phyloP scores from a whole-genome alignment of 2,113 vertebrate species.

The Manacus vitellinus region DNA sequence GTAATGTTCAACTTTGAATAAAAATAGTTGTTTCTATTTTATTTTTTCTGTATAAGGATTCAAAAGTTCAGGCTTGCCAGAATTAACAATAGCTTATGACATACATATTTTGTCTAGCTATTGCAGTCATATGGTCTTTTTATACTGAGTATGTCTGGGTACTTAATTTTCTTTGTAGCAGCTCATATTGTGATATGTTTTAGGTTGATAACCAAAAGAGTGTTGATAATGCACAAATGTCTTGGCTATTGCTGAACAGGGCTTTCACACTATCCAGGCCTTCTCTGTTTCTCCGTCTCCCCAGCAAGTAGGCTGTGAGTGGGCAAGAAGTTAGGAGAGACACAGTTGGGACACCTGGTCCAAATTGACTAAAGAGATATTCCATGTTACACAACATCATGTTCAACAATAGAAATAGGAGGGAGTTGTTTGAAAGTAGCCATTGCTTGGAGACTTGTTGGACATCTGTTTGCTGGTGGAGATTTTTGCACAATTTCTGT shows the following conservation, averaged over 20 bases:
- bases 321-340: neutral
- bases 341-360: neutral
- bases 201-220: neutral
- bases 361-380: rapidly evolving
- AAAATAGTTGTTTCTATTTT: neutral
- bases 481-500: neutral
- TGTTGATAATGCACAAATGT: neutral
- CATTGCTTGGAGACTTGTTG: neutral
- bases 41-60: neutral
- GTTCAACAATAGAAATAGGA: neutral
- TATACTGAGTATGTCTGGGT: neutral
- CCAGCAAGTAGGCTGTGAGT: rapidly evolving
- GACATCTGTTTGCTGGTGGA: neutral
- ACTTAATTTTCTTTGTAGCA: neutral
- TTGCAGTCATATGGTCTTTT: neutral
- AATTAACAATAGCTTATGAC: neutral
- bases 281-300: neutral
- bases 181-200: neutral
- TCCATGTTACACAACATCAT: neutral
- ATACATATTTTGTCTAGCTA: neutral
- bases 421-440: neutral
- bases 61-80: neutral
- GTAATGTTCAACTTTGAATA: neutral
- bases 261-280: neutral
- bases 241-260: neutral